These are phyloP conservation scores for Beroe forskalii DNA, from an alignment of 37 sponge, comb jelly and placozoan species.

Conservation along the genomic window DNA sequence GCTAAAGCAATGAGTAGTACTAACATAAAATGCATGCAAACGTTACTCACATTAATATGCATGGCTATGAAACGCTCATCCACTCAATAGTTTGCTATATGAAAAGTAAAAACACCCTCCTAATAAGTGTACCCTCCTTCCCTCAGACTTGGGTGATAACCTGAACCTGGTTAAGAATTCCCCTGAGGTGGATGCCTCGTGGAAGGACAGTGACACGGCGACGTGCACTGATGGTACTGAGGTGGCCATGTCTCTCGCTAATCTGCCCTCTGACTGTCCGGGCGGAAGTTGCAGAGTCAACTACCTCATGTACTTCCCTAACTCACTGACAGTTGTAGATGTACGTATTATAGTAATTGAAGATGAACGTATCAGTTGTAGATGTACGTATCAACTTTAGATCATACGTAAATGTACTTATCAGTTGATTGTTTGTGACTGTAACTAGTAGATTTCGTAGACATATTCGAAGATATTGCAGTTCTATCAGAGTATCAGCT, in stretches of 20 bases:
- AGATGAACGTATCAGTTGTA: too few species aligned
- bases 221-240: background rate
- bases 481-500: too few species aligned
- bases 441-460: background rate
- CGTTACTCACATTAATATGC: too few species aligned
- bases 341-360: background rate
- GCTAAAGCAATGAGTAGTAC: too few species aligned
- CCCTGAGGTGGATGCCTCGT: background rate
- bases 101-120: too few species aligned
- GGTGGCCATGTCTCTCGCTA: background rate
- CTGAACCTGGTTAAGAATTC: background rate
- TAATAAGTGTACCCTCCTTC: too few species aligned
- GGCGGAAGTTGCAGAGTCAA: background rate
- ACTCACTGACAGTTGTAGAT: background rate
- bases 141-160: slow-evolving; percentile 7
- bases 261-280: background rate
- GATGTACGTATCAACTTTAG: too few species aligned
- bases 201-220: background rate
- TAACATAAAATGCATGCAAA: too few species aligned
- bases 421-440: background rate
- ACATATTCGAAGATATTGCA: background rate
- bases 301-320: background rate
- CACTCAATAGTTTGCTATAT: too few species aligned
- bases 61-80: too few species aligned
- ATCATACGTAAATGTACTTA: too few species aligned